phyloP scores from a whole-genome alignment of 2,888 invertebrate species.

The Aleiodes leptofemur region DNA sequence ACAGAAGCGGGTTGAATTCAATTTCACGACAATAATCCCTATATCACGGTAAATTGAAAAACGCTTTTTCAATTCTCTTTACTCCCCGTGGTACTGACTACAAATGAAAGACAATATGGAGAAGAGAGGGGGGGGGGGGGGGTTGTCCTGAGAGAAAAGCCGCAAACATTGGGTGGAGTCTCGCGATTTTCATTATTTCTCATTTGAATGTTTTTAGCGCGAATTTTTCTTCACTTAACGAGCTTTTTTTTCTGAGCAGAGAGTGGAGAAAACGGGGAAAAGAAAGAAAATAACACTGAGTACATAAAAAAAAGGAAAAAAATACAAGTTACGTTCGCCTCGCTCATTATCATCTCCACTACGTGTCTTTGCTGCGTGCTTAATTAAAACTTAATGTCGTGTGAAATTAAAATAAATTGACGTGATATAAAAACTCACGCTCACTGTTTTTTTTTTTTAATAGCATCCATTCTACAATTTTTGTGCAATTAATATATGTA shows the following conservation, averaged over 20 bases:
- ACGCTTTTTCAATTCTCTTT: constrained; percentile 32
- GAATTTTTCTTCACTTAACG: background rate
- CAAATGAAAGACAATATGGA: too few species aligned
- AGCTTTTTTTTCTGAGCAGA: background rate
- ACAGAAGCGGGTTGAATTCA: constrained; percentile 48
- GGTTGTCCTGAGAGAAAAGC: constrained; percentile 12
- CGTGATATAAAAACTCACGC: background rate
- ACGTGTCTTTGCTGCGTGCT: constrained; percentile 23
- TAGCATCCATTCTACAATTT: background rate
- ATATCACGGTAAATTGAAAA: constrained; percentile 43
- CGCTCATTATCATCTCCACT: background rate
- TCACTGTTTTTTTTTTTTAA: background rate
- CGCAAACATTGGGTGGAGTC: background rate
- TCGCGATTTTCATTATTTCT: background rate
- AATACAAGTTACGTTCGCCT: background rate
- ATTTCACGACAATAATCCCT: constrained; percentile 55
- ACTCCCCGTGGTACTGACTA: too few species aligned
- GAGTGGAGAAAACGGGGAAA: background rate
- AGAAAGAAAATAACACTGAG: background rate
- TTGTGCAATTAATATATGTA: constrained; percentile 4
- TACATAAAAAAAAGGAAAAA: background rate
- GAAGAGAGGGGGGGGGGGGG: background rate
- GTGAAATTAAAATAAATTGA: constrained; percentile 47
- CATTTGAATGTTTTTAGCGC: too few species aligned
- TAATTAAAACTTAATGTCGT: constrained; percentile 47